Conservation (phyloP, 2,113 vertebrate species). For the Hemichromis elongatus region DNA sequence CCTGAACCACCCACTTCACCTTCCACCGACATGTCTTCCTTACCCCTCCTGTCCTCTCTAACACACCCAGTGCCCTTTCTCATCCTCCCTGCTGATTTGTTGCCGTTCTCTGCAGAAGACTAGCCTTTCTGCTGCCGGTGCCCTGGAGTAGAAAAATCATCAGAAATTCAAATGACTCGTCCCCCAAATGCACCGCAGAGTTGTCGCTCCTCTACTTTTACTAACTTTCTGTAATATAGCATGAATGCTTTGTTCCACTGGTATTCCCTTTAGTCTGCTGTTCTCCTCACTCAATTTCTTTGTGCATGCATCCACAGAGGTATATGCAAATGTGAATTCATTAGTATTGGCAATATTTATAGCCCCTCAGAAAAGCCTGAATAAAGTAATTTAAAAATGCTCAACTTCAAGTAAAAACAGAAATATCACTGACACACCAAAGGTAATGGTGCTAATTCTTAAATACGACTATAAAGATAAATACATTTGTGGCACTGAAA, state of each 20-base stretch:
- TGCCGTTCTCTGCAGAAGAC: background rate
- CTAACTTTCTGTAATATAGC: background rate
- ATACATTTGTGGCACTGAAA: too few species aligned
- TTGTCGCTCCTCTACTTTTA: background rate
- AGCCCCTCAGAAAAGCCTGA: background rate
- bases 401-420: background rate
- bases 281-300: background rate
- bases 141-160: slow-evolving; percentile 13
- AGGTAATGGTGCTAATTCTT: background rate
- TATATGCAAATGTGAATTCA: background rate
- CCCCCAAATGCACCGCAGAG: background rate
- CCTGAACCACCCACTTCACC: slow-evolving; percentile 2
- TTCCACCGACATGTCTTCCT: background rate
- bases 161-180: slow-evolving; percentile 44
- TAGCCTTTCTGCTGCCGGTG: background rate
- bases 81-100: background rate
- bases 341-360: background rate
- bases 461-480: background rate
- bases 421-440: background rate
- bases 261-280: background rate
- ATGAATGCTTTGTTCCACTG: background rate
- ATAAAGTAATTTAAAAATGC: background rate
- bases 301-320: background rate
- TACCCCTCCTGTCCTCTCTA: background rate
- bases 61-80: background rate